Evolutionary conservation across 2,888 invertebrate genomes (phyloP).

Genomic region (Melieria picta): DNA sequence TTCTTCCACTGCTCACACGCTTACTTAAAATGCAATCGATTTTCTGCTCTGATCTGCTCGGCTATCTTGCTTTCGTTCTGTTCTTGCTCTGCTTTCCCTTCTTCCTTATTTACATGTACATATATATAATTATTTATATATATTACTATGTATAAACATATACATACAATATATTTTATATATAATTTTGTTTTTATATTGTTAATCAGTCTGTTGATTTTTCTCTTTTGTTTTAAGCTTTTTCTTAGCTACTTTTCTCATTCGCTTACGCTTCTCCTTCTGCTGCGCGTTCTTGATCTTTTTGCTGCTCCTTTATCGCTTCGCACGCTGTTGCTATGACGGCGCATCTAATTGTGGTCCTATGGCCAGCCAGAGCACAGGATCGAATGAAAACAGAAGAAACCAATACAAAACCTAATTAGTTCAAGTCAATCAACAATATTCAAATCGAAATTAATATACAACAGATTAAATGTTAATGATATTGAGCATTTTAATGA

Average conservation of each 20-base stretch:
- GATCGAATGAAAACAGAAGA: conserved; percentile 25
- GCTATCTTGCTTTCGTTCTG: conserved; percentile 42
- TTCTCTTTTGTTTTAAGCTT: conserved; percentile 56
- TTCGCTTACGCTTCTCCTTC: conserved; percentile 52
- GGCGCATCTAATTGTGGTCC: conserved; percentile 48
- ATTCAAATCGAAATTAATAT: background rate
- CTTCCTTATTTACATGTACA: conserved; percentile 55
- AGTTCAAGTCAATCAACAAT: background rate
- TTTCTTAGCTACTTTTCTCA: conserved; percentile 51
- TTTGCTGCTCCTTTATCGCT: conserved; percentile 35
- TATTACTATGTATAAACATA: conserved; percentile 51
- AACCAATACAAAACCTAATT: conserved; percentile 31
- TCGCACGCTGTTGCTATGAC: conserved; percentile 34
- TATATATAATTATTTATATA: conserved; percentile 47
- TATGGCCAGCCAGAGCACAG: conserved; percentile 1
- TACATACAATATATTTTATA: conserved; percentile 56
- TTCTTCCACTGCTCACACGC: conserved; percentile 34
- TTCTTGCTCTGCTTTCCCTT: conserved; percentile 41
- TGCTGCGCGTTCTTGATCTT: conserved; percentile 41
- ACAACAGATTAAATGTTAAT: background rate
- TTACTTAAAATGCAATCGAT: conserved; percentile 36
- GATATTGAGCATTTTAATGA: background rate
- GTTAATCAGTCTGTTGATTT: conserved; percentile 66
- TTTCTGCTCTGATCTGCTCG: conserved; percentile 22
- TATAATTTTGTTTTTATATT: conserved; percentile 52